phyloP scores from a whole-genome alignment of 2,797 vertebrate species.

The Carcharodon carcharias region DNA sequence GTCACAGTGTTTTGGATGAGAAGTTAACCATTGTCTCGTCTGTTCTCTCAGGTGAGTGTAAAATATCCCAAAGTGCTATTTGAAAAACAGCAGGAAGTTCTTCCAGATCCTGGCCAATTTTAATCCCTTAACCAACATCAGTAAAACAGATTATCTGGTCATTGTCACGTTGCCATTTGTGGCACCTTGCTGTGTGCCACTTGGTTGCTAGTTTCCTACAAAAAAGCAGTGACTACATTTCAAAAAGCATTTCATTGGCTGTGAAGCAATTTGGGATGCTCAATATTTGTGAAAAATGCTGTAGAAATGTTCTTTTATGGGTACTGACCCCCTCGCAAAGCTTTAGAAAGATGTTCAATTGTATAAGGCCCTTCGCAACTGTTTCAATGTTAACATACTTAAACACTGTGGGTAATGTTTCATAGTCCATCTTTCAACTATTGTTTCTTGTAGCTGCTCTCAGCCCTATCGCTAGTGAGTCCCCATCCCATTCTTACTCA shows the following conservation, averaged over 20 bases:
- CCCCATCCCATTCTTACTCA: background rate
- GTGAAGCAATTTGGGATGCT: background rate
- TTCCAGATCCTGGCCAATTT: background rate
- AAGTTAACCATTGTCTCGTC: background rate
- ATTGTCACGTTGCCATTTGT: background rate
- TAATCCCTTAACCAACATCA: background rate
- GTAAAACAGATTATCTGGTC: background rate
- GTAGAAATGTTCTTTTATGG: background rate
- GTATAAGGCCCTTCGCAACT: background rate
- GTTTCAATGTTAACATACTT: background rate
- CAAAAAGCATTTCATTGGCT: background rate
- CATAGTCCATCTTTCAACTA: background rate
- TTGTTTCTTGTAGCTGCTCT: background rate
- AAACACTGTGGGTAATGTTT: background rate
- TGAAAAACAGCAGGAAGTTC: background rate
- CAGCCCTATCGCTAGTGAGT: background rate
- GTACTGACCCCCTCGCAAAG: background rate
- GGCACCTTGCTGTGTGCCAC: background rate
- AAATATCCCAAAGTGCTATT: background rate
- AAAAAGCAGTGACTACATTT: background rate
- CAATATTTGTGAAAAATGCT: background rate
- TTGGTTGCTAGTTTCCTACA: background rate
- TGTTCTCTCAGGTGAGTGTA: background rate
- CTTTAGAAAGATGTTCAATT: background rate
- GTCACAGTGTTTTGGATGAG: background rate